Evolutionary conservation across 2,888 invertebrate species (phyloP).

Genomic region (Nebria brevicollis): DNA sequence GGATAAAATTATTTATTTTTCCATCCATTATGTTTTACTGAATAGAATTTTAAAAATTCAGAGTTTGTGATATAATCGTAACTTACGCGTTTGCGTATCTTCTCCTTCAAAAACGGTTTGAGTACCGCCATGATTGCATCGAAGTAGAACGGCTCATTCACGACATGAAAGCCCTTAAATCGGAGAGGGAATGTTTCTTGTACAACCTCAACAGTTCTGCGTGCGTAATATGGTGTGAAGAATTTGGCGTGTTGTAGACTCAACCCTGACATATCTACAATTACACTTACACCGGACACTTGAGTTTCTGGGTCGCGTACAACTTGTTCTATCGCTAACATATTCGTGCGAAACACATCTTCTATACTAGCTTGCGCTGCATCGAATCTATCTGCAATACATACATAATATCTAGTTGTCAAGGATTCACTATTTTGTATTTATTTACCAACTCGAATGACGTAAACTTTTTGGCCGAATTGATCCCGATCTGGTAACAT

Average conservation of each 20-base stretch:
- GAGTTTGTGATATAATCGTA: neutral
- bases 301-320: conserved; percentile 68
- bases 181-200: conserved; percentile 65
- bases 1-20: no score
- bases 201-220: conserved; percentile 63
- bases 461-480: conserved; percentile 61
- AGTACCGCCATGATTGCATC: conserved; percentile 72
- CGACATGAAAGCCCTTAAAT: conserved; percentile 64
- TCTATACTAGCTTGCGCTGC: conserved; percentile 63
- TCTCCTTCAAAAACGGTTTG: conserved; percentile 84
- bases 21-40: no score
- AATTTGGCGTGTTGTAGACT: conserved; percentile 65
- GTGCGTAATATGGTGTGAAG: conserved; percentile 65
- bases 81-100: conserved; percentile 79
- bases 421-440: neutral
- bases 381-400: conserved; percentile 62
- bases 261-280: conserved; percentile 63
- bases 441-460: conserved; percentile 62
- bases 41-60: no score
- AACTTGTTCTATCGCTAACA: conserved; percentile 66
- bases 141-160: conserved; percentile 65
- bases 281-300: conserved; percentile 62
- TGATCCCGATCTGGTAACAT: conserved; percentile 61
- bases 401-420: neutral
- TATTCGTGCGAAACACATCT: conserved; percentile 66